These are phyloP conservation scores for Clarias fuscus DNA, from an alignment of 2,797 vertebrate genomes.

Conservation along the genomic window DNA sequence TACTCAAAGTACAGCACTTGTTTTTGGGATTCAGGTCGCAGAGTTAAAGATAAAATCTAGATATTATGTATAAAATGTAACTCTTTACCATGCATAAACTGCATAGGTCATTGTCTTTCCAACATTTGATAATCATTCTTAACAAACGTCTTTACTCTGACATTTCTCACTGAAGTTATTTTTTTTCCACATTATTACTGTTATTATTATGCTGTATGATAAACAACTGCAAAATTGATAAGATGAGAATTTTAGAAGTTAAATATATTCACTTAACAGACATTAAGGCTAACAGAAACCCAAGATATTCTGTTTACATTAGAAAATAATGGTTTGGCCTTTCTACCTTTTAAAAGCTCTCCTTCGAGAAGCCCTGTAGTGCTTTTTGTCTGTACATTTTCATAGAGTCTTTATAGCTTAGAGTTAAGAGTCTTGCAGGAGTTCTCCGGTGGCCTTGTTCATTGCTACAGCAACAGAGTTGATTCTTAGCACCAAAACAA, in stretches of 20 bases:
- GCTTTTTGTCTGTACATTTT: not conserved
- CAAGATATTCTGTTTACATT: not conserved
- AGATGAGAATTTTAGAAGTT: not conserved
- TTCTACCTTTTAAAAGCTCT: not conserved
- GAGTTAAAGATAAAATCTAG: no score
- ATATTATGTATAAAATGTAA: no score
- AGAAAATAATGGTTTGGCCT: not conserved
- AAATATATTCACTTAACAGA: not conserved
- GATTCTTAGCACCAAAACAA: not conserved
- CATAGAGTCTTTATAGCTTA: not conserved
- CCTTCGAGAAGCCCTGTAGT: not conserved
- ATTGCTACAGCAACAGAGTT: constrained; percentile 1
- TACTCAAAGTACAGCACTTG: no score
- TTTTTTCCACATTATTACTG: not conserved
- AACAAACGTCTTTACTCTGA: no score
- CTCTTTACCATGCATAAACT: no score
- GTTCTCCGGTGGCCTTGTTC: not conserved
- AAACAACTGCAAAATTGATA: not conserved
- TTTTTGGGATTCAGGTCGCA: no score
- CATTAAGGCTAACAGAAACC: not conserved
- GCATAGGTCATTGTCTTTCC: no score
- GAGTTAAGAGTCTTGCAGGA: not conserved
- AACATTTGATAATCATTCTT: no score
- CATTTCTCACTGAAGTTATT: no score
- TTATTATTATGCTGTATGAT: not conserved